A percentile compares a stretch with the other conserved stretches of the same genome.
Evolutionary conservation across 2,888 invertebrate genomes (phyloP).

Genomic region (Limnephilus rhombicus): DNA sequence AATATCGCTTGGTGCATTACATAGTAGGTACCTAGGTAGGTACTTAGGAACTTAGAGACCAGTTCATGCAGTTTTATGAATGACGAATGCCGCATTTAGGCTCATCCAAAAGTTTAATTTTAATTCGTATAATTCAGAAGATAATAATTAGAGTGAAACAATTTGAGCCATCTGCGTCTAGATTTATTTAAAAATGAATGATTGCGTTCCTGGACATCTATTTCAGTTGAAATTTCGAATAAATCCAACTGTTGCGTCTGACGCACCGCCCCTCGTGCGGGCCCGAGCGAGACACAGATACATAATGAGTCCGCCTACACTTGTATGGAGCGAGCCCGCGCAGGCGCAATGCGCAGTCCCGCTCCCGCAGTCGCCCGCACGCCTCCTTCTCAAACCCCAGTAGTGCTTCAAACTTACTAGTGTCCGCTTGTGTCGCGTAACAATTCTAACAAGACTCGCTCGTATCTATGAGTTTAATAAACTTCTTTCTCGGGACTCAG

Average conservation of each 20-base stretch:
- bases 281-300: conserved; percentile 72
- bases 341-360: conserved; percentile 72
- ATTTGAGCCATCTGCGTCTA: conserved; percentile 24
- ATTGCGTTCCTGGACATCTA: conserved; percentile 63
- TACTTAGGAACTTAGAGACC: not conserved
- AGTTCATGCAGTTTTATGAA: not conserved
- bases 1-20: not conserved
- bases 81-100: not conserved
- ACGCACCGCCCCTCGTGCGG: conserved; percentile 56
- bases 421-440: conserved; percentile 75
- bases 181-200: conserved; percentile 62
- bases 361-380: conserved; percentile 48
- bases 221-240: conserved; percentile 59
- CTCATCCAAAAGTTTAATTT: not conserved
- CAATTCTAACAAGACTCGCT: conserved; percentile 73
- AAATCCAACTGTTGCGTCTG: conserved; percentile 58
- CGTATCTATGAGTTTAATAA: conserved; percentile 57
- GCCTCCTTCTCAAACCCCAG: conserved; percentile 30
- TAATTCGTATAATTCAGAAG: not conserved
- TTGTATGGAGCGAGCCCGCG: conserved; percentile 69
- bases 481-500: conserved; percentile 46
- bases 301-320: conserved; percentile 76
- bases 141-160: conserved; percentile 4
- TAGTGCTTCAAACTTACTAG: conserved; percentile 57
- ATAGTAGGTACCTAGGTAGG: not conserved